Evolutionary conservation across 2,797 vertebrate genomes (phyloP), one percentile per base, ranked within the genome.

Genomic region (Ctenopoma kingsleyae): DNA sequence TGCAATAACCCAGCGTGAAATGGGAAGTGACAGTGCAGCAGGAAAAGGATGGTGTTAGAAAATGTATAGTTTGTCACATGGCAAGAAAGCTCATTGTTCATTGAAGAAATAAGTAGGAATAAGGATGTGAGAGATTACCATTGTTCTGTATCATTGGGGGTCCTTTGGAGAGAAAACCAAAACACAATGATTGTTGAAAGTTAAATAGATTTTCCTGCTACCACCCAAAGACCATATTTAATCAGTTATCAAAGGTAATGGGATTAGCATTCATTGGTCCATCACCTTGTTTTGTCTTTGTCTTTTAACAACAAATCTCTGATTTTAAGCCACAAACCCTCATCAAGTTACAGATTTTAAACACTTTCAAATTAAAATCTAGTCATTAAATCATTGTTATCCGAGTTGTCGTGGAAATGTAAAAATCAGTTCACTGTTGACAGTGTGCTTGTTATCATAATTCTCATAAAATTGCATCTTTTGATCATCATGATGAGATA

Each of bases 101-200:
- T 92, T 92, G 51, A 85, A 90, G 80, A 65, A 77, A 85, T 88
- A 73, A 87, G 87, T 78, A 91, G 85, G 71, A 92, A 84, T 88
- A 85, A 92, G 88, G 78, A 91, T 87, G 82, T 90, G 80, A 93
- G 88, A 87, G 90, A 92, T 93, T 93, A 93, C 93, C 93, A 93
- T 93, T 92, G 91, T 86, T 92, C 91, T 91, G 92, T 93, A 93
- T 93, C 92, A 93, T 91, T 93, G 91, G 83, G 87, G 85, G 78
- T 91, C 92, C 93, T 94, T 93, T 89, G 87, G 87, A 93, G 90
- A 93, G 83, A 93, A 92, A 93, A 94, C 91, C 92, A 94, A 85
- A 91, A 92, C 88, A 93, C 78, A 94, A 91, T 90, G 91, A 92
- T 94, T 91, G 91, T 89, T 89, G 87, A 87, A 84, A 91, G 89